Evolutionary conservation across 1,140 invertebrate genomes (phyloP), one percentile per base, ranked within the genome.

Genomic region (Conopomorpha cramerella): DNA sequence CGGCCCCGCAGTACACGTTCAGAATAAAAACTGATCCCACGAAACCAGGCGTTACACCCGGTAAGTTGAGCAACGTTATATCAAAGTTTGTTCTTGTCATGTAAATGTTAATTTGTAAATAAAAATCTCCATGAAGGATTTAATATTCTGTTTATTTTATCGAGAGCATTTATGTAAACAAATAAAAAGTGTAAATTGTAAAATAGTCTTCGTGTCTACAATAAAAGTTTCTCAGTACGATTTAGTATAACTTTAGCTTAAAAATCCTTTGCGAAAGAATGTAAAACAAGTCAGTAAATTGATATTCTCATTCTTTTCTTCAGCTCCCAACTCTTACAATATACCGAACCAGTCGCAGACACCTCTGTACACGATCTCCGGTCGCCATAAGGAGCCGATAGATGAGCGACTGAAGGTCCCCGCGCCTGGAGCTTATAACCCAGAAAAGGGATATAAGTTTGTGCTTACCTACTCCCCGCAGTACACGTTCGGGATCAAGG

Each of bases 351-450:
- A 84, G 25, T 67, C 91, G n/a, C 84, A 89, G 16, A 82, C 80
- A 2, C 91, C 91, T 2, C 77, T 88, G n/a, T 93, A 88, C 55
- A 90, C 90, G 2, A 87, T 95, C 34, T 85, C 87, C 27, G 87
- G 89, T 31, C 79, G 90, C 43, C 85, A 86, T 41, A 92, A 90
- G 58, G 82, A 86, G 23, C 81, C 81, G 4, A 76, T 83, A 3
- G 87, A 90, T 46, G 86, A 89, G 49, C 74, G 86, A n/a, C 54
- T 87, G 17, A 79, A 84, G 31, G 86, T 88, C 31, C 90, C 90
- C 3, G 87, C 89, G 38, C 87, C 87, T 2, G 63, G 81, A 16
- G 55, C 78, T 26, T 82, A 81, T 39, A 67, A 61, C 41, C 83
- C 83, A 10, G 86, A 85, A 36, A 84, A 85, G 50, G 50, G 65